Conservation (phyloP, 2,888 invertebrate species). For the Erebia palarica region DNA sequence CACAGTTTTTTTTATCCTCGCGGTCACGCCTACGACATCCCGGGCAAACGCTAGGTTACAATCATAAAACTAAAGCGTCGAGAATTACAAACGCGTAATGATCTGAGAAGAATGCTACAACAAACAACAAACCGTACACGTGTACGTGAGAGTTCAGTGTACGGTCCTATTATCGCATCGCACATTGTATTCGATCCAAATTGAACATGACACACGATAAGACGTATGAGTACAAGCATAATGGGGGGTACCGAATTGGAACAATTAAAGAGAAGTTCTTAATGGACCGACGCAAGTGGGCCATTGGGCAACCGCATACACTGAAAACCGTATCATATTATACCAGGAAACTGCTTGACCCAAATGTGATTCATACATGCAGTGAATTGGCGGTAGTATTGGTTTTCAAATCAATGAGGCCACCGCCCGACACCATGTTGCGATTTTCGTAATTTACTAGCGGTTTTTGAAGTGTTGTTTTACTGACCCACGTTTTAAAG, state of each 20-base stretch:
- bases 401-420: conserved; percentile 33
- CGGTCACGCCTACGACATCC: no score
- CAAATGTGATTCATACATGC: conserved; percentile 27
- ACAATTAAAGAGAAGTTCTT: conserved; percentile 12
- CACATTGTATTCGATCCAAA: not conserved
- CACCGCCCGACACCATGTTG: conserved; percentile 30
- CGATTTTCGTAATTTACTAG: conserved; percentile 35
- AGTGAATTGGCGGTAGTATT: conserved; percentile 17
- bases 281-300: conserved; percentile 14
- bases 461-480: conserved; percentile 26
- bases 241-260: not conserved
- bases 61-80: no score
- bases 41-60: no score
- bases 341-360: conserved; percentile 25
- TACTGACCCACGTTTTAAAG: conserved; percentile 29
- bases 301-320: conserved; percentile 1
- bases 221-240: not conserved
- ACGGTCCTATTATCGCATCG: no score
- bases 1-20: no score
- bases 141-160: no score
- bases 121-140: no score
- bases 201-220: not conserved
- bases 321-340: conserved; percentile 5
- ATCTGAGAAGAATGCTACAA: no score
- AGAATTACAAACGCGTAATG: no score